Evolutionary conservation across 2,888 invertebrate species (phyloP).

Genomic region (Stenichneumon culpator): DNA sequence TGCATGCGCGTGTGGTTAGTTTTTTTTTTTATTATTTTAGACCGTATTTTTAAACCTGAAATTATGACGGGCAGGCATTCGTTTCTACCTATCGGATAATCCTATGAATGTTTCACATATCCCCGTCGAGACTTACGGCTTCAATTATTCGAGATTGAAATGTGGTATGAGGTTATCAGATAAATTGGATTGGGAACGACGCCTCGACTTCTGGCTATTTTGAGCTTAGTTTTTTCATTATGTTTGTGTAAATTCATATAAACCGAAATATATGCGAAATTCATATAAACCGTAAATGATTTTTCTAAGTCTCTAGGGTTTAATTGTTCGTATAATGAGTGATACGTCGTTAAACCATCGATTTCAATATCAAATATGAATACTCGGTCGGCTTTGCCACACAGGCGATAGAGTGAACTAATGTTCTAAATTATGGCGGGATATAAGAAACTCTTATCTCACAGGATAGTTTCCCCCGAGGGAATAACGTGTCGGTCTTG

Average conservation of each 20-base stretch:
- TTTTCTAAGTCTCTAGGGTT: too few species aligned
- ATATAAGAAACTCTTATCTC: constrained; percentile 13
- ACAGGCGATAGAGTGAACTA: neutral
- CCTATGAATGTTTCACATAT: neutral
- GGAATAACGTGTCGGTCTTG: constrained; percentile 19
- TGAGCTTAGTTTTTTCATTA: neutral
- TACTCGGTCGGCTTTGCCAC: too few species aligned
- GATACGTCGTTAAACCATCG: too few species aligned
- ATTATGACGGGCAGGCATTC: neutral
- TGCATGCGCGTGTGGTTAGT: neutral
- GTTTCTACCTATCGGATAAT: neutral
- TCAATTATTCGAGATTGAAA: constrained; percentile 16
- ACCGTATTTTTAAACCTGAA: neutral
- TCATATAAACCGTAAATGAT: too few species aligned
- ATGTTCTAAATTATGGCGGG: neutral
- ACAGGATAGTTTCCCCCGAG: neutral
- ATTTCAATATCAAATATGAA: too few species aligned
- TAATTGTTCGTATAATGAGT: neutral
- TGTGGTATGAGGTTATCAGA: neutral
- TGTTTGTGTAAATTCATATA: too few species aligned
- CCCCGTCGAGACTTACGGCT: neutral
- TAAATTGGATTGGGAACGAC: neutral
- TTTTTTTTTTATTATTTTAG: neutral
- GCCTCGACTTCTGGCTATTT: neutral
- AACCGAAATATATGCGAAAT: too few species aligned